These are phyloP conservation scores for Pristionchus mayeri DNA, from an alignment of 2,888 invertebrate genomes.

Conservation along the genomic window DNA sequence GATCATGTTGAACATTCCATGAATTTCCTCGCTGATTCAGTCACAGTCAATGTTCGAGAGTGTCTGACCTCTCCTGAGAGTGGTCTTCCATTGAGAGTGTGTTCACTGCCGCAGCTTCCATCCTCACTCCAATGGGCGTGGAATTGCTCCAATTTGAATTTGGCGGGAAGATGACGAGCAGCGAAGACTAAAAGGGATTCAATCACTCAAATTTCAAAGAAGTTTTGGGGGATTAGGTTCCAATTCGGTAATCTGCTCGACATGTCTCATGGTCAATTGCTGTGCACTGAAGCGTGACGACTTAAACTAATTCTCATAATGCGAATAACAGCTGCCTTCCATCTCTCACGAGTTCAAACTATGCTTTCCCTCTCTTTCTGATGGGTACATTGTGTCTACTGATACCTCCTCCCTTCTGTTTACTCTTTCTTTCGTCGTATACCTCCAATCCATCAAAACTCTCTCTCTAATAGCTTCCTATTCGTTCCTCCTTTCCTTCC, in stretches of 20 bases:
- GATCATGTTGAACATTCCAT: too few relatives aligned
- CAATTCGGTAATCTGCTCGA: too few relatives aligned
- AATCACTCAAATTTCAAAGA: not conserved
- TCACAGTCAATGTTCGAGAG: too few relatives aligned
- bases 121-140: conserved; percentile 74
- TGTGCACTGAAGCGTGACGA: too few relatives aligned
- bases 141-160: conserved; percentile 70
- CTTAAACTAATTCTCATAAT: too few relatives aligned
- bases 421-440: not conserved
- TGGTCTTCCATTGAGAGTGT: conserved; percentile 67
- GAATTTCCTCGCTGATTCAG: too few relatives aligned
- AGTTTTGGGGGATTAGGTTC: too few relatives aligned
- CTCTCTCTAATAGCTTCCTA: conserved; percentile 2
- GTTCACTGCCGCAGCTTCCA: conserved; percentile 70
- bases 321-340: too few relatives aligned
- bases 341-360: not conserved
- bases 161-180: conserved; percentile 57
- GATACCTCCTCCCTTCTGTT: conserved; percentile 1
- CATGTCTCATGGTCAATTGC: too few relatives aligned
- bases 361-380: not conserved
- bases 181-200: conserved; percentile 49
- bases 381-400: not conserved
- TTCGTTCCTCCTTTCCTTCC: not conserved
- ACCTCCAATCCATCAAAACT: conserved; percentile 16
- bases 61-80: conserved; percentile 63